A percentile compares a stretch with the other conserved stretches of the same genome.
Conservation (phyloP, 1,140 invertebrate genomes). For the Tribolium castaneum region DNA sequence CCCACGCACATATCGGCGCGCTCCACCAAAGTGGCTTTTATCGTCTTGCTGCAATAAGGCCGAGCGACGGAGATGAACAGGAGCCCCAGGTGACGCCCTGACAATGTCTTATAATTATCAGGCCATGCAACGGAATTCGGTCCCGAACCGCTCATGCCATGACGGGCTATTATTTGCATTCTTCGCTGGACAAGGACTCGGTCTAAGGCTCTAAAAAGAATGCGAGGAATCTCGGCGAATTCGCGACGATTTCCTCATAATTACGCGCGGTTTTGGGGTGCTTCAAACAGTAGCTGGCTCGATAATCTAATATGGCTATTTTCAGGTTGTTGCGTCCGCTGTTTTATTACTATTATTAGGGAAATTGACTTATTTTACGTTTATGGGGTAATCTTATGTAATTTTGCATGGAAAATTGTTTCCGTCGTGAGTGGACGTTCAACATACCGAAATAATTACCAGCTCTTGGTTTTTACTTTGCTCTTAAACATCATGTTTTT, state of each 20-base stretch:
- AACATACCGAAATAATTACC: conserved; percentile 34
- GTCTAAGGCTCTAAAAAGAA: background rate
- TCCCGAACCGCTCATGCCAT: conserved; percentile 33
- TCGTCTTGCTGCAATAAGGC: conserved; percentile 34
- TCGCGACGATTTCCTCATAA: background rate
- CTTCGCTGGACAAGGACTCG: conserved; percentile 18
- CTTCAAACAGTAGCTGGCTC: background rate
- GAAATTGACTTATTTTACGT: conserved; percentile 45
- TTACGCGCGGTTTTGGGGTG: background rate
- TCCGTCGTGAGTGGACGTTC: conserved; percentile 30
- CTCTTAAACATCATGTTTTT: background rate
- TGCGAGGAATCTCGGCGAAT: background rate
- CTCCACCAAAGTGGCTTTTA: conserved; percentile 47
- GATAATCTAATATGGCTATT: conserved; percentile 40
- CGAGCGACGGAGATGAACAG: conserved; percentile 44
- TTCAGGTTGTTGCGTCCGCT: conserved; percentile 44
- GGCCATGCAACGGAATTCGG: conserved; percentile 49
- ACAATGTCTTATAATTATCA: conserved; percentile 55
- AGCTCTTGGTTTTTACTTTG: conserved; percentile 4
- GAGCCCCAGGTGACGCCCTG: conserved; percentile 54
- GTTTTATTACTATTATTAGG: conserved; percentile 46
- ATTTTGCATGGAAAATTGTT: conserved; percentile 42
- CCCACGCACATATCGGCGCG: conserved; percentile 50
- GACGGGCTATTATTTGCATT: conserved; percentile 52
- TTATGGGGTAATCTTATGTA: conserved; percentile 36